Evolutionary conservation across 2,113 vertebrate species (phyloP).

Genomic region (Theropithecus gelada): DNA sequence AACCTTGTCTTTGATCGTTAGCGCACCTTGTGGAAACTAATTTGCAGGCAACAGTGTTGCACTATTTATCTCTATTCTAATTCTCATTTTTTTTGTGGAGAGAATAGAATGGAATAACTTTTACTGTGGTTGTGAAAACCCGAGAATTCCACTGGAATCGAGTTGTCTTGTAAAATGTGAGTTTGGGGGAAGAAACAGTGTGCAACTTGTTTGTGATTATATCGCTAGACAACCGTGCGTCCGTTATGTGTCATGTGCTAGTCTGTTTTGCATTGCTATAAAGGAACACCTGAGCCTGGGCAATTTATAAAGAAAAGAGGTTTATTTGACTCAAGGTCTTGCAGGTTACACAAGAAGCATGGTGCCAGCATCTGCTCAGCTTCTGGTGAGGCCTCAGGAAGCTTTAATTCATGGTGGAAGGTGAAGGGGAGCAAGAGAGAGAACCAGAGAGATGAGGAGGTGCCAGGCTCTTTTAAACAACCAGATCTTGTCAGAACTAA

Average conservation of each 20-base stretch:
- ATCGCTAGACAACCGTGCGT: neutral
- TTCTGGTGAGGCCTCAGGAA: neutral
- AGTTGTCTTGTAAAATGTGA: neutral
- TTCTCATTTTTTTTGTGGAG: neutral
- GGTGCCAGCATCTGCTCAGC: neutral
- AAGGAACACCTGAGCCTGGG: neutral
- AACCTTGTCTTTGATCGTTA: neutral
- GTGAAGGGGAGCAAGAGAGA: neutral
- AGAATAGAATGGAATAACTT: neutral
- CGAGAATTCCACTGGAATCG: neutral
- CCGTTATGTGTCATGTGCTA: neutral
- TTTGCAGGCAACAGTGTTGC: neutral
- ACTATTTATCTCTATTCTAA: neutral
- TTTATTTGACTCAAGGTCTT: neutral
- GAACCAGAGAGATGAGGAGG: neutral
- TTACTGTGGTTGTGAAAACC: neutral
- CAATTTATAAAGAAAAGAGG: neutral
- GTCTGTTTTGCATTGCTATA: neutral
- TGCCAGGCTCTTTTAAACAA: neutral
- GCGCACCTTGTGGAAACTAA: neutral
- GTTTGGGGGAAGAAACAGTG: neutral
- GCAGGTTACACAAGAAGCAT: neutral
- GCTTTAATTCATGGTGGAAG: neutral
- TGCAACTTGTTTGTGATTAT: neutral
- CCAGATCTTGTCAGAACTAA: neutral